Conservation (phyloP, 2,888 invertebrate species). For the Tenthredo scrophulariae region DNA sequence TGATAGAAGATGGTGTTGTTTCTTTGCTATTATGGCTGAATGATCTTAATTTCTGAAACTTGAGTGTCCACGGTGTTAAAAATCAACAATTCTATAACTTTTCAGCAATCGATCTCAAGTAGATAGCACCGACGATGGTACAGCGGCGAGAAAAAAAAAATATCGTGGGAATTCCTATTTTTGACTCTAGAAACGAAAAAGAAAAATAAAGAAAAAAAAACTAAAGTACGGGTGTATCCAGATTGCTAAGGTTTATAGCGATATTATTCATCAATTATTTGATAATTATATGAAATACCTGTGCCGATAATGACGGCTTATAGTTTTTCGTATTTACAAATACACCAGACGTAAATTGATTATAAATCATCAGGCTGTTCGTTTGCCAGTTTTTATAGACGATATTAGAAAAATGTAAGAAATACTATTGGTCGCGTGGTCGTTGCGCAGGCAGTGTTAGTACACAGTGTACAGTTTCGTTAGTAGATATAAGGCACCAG, state of each 20-base stretch:
- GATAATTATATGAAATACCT: conserved; percentile 71
- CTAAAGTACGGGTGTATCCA: not conserved
- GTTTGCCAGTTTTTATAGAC: conserved; percentile 70
- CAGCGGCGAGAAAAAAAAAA: not conserved
- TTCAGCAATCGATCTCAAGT: not conserved
- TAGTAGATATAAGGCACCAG: conserved; percentile 70
- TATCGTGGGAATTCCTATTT: not conserved
- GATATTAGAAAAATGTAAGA: conserved; percentile 69
- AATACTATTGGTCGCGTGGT: conserved; percentile 77
- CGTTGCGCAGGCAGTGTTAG: conserved; percentile 77
- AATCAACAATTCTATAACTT: not conserved
- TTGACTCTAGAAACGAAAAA: not conserved
- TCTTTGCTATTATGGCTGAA: not conserved
- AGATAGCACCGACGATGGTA: not conserved
- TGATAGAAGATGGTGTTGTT: not conserved
- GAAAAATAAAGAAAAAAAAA: not conserved
- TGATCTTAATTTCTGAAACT: not conserved
- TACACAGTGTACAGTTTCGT: conserved; percentile 62
- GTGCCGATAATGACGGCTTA: conserved; percentile 66
- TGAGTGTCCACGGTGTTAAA: not conserved
- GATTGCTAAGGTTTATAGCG: conserved; percentile 46
- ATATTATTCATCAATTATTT: conserved; percentile 70
- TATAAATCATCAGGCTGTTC: conserved; percentile 70
- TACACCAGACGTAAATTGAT: conserved; percentile 68
- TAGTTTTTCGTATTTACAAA: conserved; percentile 74